phyloP scores from a whole-genome alignment of 2,113 vertebrate species.

The Laticauda laticaudata region DNA sequence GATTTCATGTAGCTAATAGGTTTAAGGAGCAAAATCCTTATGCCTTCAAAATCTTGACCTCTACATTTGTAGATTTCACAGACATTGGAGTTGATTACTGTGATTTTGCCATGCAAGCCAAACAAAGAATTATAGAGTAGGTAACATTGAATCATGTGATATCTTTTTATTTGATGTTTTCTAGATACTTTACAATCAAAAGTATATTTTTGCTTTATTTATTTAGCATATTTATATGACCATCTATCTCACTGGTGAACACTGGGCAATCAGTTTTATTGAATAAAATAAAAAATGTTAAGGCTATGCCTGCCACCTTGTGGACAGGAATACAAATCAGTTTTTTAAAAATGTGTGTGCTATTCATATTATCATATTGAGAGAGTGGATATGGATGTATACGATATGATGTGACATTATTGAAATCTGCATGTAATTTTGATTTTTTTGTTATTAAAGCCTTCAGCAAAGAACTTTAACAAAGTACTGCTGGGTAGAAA shows the following conservation, averaged over 20 bases:
- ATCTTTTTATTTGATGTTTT: neutral
- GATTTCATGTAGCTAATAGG: constrained; percentile 80
- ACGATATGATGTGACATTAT: too few species aligned
- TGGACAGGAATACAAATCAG: constrained; percentile 24
- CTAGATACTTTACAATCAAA: neutral
- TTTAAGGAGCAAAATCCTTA: constrained; percentile 80
- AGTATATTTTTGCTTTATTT: neutral
- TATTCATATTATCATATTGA: neutral
- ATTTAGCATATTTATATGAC: neutral
- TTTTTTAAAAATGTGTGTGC: neutral
- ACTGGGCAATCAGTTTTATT: neutral
- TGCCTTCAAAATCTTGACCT: constrained; percentile 81
- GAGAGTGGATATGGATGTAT: neutral
- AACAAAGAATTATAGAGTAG: constrained; percentile 91
- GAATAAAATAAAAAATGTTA: neutral
- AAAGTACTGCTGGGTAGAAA: neutral
- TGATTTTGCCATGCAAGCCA: constrained; percentile 88
- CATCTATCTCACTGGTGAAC: neutral
- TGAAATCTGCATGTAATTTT: neutral
- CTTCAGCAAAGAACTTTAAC: neutral
- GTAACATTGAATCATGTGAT: constrained; percentile 36
- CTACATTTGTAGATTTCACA: constrained; percentile 81
- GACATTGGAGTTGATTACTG: constrained; percentile 90
- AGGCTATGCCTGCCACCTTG: constrained; percentile 59
- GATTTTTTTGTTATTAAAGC: neutral